These are phyloP conservation scores for Exephanes ischioxanthus DNA, from an alignment of 2,888 invertebrate species.

Conservation along the genomic window DNA sequence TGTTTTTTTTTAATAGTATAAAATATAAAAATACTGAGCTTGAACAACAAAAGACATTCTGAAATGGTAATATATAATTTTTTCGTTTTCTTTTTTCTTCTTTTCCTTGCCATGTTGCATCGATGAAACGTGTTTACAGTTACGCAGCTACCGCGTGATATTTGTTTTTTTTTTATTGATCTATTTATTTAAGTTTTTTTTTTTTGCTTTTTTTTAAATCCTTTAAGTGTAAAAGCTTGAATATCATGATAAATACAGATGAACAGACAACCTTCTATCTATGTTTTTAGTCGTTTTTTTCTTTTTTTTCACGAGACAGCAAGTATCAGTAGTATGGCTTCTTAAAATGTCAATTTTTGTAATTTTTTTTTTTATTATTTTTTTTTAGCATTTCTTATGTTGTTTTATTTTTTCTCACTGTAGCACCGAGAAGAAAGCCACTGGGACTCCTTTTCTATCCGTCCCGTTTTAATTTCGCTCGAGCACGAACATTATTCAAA, in stretches of 20 bases:
- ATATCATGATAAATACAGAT: constrained; percentile 83
- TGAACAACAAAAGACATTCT: constrained; percentile 75
- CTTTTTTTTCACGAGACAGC: constrained; percentile 74
- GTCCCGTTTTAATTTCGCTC: constrained; percentile 40
- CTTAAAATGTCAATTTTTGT: constrained; percentile 72
- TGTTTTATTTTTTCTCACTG: constrained; percentile 21
- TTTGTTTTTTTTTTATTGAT: constrained; percentile 53
- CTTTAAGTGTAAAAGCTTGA: constrained; percentile 83
- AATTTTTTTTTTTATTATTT: constrained; percentile 48
- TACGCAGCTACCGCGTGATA: constrained; percentile 65
- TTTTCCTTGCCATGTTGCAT: constrained; percentile 64
- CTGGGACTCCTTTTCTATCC: constrained; percentile 27
- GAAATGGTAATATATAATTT: constrained; percentile 60
- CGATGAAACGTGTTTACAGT: constrained; percentile 66
- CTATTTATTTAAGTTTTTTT: constrained; percentile 19
- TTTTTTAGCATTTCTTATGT: constrained; percentile 39
- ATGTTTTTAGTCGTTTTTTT: constrained; percentile 70
- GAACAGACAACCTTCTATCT: constrained; percentile 81
- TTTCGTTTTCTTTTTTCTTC: constrained; percentile 65
- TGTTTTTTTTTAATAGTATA: constrained; percentile 73
- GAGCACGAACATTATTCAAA: constrained; percentile 29
- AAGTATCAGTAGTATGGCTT: constrained; percentile 77
- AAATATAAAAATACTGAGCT: constrained; percentile 84
- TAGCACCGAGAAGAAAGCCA: constrained; percentile 63
- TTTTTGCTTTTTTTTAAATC: constrained; percentile 58